Evolutionary conservation across 2,888 invertebrate species (phyloP).

Genomic region (Protodeltote pygarga): DNA sequence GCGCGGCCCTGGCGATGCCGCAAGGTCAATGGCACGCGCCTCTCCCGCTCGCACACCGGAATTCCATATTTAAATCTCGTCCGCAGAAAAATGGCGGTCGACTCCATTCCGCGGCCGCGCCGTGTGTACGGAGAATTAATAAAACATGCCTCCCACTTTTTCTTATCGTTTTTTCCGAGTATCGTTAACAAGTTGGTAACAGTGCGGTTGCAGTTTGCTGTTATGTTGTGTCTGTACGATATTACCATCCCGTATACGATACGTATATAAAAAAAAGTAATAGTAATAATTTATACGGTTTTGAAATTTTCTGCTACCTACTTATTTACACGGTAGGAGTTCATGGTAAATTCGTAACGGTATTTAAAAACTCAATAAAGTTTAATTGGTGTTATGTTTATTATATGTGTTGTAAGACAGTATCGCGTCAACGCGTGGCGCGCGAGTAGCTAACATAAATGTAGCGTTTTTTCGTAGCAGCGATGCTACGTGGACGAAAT

Average conservation of each 20-base stretch:
- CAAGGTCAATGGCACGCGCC: constrained; percentile 86
- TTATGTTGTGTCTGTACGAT: constrained; percentile 58
- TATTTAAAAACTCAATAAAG: constrained; percentile 59
- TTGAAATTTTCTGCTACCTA: constrained; percentile 52
- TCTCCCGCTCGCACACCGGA: constrained; percentile 86
- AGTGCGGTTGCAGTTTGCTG: constrained; percentile 67
- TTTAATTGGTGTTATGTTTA: constrained; percentile 41
- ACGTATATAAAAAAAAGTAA: constrained; percentile 64
- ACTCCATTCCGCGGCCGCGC: constrained; percentile 78
- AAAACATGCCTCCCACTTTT: constrained; percentile 81
- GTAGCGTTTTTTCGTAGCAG: constrained; percentile 62
- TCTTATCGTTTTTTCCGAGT: constrained; percentile 77
- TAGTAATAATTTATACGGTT: constrained; percentile 60
- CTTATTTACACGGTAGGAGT: constrained; percentile 24
- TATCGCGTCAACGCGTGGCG: constrained; percentile 49
- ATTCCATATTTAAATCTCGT: constrained; percentile 87
- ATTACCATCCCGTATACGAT: constrained; percentile 48
- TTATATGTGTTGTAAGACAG: constrained; percentile 51
- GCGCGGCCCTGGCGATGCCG: constrained; percentile 75
- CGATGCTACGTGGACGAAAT: constrained; percentile 49
- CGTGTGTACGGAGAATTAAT: constrained; percentile 84
- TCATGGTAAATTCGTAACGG: constrained; percentile 59
- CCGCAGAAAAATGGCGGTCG: constrained; percentile 86
- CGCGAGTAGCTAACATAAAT: constrained; percentile 49
- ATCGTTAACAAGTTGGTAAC: constrained; percentile 75